Conservation (phyloP, 2,113 vertebrate species). For the Amblyornis subalaris region DNA sequence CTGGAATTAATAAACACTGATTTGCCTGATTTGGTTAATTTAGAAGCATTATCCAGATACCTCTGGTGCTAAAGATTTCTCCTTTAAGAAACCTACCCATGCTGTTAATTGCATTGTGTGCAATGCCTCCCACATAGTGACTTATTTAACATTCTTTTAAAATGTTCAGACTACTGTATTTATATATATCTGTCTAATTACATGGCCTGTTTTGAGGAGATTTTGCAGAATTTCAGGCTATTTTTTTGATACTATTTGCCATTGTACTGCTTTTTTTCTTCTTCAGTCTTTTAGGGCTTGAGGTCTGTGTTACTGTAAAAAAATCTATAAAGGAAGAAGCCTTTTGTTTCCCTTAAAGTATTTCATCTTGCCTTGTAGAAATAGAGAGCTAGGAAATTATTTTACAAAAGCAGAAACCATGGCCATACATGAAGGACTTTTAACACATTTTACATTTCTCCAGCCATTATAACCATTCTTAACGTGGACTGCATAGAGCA, state of each 20-base stretch:
- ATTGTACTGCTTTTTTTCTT: background rate
- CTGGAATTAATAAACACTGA: background rate
- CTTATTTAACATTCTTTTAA: background rate
- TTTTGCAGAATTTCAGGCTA: background rate
- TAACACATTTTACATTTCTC: background rate
- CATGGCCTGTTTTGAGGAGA: background rate
- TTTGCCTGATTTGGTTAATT: background rate
- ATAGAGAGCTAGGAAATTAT: background rate
- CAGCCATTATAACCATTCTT: background rate
- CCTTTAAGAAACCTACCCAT: background rate
- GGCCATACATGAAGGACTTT: background rate
- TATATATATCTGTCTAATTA: background rate
- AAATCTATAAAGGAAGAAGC: background rate
- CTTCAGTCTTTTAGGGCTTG: background rate
- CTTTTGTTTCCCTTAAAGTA: background rate
- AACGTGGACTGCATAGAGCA: background rate
- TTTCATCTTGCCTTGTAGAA: background rate
- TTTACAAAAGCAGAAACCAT: background rate
- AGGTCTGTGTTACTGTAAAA: background rate
- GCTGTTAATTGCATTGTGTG: background rate
- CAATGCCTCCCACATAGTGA: background rate
- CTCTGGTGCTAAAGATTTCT: background rate
- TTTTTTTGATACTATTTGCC: background rate
- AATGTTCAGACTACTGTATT: background rate
- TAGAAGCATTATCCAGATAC: background rate